Base-by-base conservation (phyloP, 2,113 vertebrate genomes). In the Pipa parva region DNA sequence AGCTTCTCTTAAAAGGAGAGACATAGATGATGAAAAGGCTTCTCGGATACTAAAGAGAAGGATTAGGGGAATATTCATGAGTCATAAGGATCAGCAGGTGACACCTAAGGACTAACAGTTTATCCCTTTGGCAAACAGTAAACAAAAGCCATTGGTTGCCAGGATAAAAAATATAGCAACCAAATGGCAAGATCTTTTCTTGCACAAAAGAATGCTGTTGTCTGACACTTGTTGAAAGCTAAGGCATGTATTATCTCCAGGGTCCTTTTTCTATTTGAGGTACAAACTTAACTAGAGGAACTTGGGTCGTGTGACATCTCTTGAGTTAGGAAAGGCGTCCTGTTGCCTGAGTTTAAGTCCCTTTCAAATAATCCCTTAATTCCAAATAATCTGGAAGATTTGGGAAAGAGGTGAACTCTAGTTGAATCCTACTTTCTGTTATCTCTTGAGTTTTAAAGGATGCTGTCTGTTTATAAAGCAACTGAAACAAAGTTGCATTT, bases 21-120 rank as follows among this genome's bases (percentile, higher is more conserved):
- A 55, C 64, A 72, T 71, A 72, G 63, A 58, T 75, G 10, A 76
- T 85, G 80, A 83, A 84, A 86, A 78, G 73, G 45, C 20, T 71
- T 77, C 76, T 80, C 82, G 86, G 78, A 82, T 80, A 77, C 83
- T 86, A 75, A 80, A 83, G 84, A 81, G 85, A 74, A 78, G 90
- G 92, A 96, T 96, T 95, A 93, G 81, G 79, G 73, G 88, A 88
- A 88, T 91, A 92, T 96, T 95, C 92, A 95, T 93, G 90, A 91
- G 83, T 85, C 87, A 85, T 73, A 73, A 78, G 86, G 88, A 91
- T 83, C 89, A 92, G 91, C 91, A 95, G 93, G 93, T 95, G 91
- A 97, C 90, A 85, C 78, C 77, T 79, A 76, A 78, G 81, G 79
- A 85, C 77, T 75, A 79, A 77, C 78, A 75, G 78, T 86, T 95